A percentile compares a stretch with the other conserved stretches of the same genome.
phyloP scores from a whole-genome alignment of 2,113 vertebrate genomes.

The Ameiurus melas region DNA sequence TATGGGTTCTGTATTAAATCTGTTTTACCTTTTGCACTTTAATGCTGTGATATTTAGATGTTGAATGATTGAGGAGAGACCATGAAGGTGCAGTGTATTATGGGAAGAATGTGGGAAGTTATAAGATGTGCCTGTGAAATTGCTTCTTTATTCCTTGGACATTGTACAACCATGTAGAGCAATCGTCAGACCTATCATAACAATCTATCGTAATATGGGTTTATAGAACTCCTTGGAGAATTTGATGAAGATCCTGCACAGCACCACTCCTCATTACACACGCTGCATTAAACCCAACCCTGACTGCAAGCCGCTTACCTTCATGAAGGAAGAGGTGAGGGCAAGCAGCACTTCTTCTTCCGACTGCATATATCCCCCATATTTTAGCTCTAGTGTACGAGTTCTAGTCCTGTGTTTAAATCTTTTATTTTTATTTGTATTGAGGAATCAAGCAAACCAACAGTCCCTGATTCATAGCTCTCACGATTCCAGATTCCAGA shows the following conservation, averaged over 20 bases:
- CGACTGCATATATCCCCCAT: not conserved
- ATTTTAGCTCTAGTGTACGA: not conserved
- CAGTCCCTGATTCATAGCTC: too few species aligned
- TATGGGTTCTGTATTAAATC: not conserved
- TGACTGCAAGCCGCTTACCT: conserved; percentile 81
- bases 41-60: not conserved
- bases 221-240: conserved; percentile 87
- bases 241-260: conserved; percentile 84
- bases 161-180: not conserved
- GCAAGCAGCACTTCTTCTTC: not conserved
- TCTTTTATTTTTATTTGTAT: too few species aligned
- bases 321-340: conserved; percentile 83
- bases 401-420: not conserved
- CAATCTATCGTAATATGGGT: conserved; percentile 4
- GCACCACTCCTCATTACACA: conserved; percentile 90
- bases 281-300: conserved; percentile 96
- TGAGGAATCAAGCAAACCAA: too few species aligned
- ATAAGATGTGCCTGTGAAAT: not conserved
- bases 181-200: not conserved
- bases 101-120: not conserved
- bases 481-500: too few species aligned
- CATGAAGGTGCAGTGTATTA: not conserved
- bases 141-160: not conserved
- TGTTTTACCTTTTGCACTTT: not conserved
- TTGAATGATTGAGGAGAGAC: not conserved